These are phyloP conservation scores for Pteria penguin DNA, from an alignment of 2,888 invertebrate genomes.

Conservation along the genomic window DNA sequence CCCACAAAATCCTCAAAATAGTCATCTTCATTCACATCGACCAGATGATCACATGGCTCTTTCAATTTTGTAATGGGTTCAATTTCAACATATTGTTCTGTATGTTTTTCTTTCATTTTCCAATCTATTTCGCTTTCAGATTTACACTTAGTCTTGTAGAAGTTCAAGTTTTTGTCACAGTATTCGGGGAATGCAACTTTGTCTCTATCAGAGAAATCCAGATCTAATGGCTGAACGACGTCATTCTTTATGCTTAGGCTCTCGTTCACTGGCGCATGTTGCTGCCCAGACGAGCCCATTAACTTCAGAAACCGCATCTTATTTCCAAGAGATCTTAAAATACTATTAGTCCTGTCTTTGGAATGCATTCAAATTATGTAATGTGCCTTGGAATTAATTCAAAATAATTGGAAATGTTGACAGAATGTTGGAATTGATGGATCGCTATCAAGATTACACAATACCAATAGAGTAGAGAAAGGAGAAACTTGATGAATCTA, in stretches of 20 bases:
- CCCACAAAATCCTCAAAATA: constrained; percentile 32
- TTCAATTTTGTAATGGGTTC: not conserved
- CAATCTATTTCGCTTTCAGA: constrained; percentile 35
- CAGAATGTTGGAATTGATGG: too few relatives aligned
- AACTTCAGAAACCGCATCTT: not conserved
- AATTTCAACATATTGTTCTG: too few relatives aligned
- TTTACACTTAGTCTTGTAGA: constrained; percentile 5
- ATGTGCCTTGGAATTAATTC: not conserved
- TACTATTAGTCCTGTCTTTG: not conserved
- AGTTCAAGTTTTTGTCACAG: not conserved
- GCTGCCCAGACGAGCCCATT: not conserved
- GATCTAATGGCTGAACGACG: constrained; percentile 49
- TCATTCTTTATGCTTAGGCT: constrained; percentile 3
- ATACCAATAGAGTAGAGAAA: too few relatives aligned
- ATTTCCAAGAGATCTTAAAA: not conserved
- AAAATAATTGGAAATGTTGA: too few relatives aligned
- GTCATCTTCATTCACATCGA: not conserved
- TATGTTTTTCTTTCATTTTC: constrained; percentile 39
- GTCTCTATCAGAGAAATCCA: constrained; percentile 57
- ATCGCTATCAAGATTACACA: too few relatives aligned
- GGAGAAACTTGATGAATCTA: too few relatives aligned
- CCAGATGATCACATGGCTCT: constrained; percentile 8
- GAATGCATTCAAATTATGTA: not conserved
- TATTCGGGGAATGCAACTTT: not conserved
- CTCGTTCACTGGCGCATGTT: not conserved